These are phyloP conservation scores for Xenops minutus DNA, from an alignment of 2,797 vertebrate genomes.

Conservation along the genomic window DNA sequence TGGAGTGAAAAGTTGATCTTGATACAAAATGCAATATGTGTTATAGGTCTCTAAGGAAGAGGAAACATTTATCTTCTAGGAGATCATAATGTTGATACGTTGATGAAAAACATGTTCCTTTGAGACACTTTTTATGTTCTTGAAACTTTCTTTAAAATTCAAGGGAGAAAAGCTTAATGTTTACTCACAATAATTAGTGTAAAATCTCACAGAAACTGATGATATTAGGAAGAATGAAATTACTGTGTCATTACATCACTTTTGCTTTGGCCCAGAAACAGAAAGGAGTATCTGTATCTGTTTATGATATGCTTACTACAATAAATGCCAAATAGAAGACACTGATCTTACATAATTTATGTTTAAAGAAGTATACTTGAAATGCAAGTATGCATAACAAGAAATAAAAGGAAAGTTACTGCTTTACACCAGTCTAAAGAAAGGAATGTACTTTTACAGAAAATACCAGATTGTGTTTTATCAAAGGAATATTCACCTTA, in stretches of 20 bases:
- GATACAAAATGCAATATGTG: not conserved
- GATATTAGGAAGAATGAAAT: not conserved
- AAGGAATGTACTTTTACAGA: not conserved
- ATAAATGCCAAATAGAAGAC: not conserved
- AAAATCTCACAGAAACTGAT: not conserved
- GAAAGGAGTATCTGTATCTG: not conserved
- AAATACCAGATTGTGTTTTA: not conserved
- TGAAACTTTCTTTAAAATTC: not conserved
- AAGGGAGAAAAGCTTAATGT: not conserved
- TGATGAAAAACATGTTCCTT: not conserved
- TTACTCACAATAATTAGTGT: not conserved
- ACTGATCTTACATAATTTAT: not conserved
- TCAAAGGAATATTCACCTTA: not conserved
- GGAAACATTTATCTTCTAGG: not conserved
- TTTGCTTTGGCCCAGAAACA: slow-evolving; percentile 1
- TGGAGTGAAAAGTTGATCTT: not conserved
- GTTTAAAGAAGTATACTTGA: not conserved
- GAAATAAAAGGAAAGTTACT: not conserved
- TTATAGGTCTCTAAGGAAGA: not conserved
- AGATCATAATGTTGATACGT: not conserved
- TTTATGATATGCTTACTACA: not conserved
- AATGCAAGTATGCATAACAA: not conserved
- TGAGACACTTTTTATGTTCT: not conserved
- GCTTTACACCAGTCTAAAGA: not conserved
- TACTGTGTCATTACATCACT: not conserved